Percentiles rank a stretch among this genome's conserved stretches.
Conservation (phyloP, 2,888 invertebrate species). For the Zaprionus obscuricornis region DNA sequence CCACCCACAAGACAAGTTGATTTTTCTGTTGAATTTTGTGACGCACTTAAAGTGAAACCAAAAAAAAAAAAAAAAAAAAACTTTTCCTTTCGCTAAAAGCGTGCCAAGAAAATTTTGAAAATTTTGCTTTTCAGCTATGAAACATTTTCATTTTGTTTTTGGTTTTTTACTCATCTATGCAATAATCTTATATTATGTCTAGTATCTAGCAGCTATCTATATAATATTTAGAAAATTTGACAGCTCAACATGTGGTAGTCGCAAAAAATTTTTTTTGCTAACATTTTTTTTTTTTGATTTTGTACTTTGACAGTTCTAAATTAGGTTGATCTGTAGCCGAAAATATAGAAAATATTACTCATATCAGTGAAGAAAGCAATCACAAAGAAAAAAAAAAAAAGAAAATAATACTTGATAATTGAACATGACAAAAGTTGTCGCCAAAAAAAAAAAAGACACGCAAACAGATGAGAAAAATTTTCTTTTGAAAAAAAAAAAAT, state of each 20-base stretch:
- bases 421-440: conserved; percentile 18
- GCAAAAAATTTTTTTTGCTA: conserved; percentile 1
- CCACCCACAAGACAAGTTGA: conserved; percentile 23
- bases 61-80: conserved; percentile 20
- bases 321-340: conserved; percentile 58
- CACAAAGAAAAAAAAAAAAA: conserved; percentile 22
- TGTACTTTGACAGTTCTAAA: conserved; percentile 60
- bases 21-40: no score
- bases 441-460: not conserved
- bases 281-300: not conserved
- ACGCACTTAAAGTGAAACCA: conserved; percentile 25
- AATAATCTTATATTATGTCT: no score
- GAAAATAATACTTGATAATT: conserved; percentile 34
- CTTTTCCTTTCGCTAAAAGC: conserved; percentile 45
- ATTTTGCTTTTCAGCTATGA: no score
- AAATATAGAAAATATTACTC: conserved; percentile 46
- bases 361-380: conserved; percentile 1
- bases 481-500: not conserved
- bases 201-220: no score
- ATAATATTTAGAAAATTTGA: conserved; percentile 18
- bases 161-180: conserved; percentile 22
- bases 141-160: no score
- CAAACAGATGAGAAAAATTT: no score
- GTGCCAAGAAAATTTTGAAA: conserved; percentile 47
- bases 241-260: conserved; percentile 34